These are phyloP conservation scores for Panthera leo DNA, from an alignment of 2,113 vertebrate species.

Conservation along the genomic window DNA sequence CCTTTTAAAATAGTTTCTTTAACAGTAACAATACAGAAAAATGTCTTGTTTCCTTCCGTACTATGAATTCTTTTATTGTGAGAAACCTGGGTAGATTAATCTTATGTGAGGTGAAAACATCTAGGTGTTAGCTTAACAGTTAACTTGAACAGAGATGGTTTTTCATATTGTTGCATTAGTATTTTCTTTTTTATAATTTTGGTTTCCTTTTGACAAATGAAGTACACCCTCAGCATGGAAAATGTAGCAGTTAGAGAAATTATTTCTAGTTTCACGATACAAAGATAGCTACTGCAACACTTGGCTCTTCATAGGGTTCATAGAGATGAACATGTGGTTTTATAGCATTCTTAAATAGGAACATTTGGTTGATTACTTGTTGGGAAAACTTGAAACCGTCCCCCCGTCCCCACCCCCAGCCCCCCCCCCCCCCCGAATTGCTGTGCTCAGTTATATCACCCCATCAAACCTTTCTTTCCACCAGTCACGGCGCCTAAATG, in stretches of 20 bases:
- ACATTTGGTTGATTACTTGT: background rate
- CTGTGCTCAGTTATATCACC: background rate
- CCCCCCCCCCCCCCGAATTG: background rate
- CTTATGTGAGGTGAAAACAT: background rate
- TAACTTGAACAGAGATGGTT: background rate
- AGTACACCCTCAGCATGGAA: background rate
- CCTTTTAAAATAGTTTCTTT: conserved; percentile 59
- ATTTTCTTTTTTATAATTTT: conserved; percentile 28
- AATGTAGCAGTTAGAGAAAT: background rate
- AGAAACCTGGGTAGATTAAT: background rate
- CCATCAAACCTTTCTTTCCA: background rate
- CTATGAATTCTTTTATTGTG: conserved; percentile 47
- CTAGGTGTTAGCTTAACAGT: background rate
- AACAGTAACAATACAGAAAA: conserved; percentile 37
- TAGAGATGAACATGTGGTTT: background rate
- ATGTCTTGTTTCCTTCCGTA: conserved; percentile 28
- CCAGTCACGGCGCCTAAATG: background rate
- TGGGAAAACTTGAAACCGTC: background rate
- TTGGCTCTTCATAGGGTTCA: background rate
- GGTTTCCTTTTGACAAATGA: conserved; percentile 42
- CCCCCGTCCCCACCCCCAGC: no score
- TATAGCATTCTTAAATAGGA: background rate
- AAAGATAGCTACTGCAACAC: background rate
- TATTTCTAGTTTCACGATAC: background rate
- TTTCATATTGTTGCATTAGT: background rate